These are phyloP conservation scores for Adoxophyes honmai DNA, from an alignment of 1,140 invertebrate species.

Conservation along the genomic window DNA sequence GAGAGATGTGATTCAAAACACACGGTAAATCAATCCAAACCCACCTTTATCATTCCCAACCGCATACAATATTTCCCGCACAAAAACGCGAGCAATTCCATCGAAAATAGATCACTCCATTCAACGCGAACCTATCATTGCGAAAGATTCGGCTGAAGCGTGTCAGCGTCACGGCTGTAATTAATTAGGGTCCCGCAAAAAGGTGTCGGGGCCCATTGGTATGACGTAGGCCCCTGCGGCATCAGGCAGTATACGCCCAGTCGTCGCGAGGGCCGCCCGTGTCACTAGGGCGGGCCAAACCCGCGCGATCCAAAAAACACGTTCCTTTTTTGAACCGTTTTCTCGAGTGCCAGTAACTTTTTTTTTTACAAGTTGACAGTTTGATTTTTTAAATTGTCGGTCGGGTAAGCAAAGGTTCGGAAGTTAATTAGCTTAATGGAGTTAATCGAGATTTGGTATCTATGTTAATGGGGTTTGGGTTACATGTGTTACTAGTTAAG, in stretches of 20 bases:
- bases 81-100: neutral
- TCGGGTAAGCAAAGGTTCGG: too few relatives aligned
- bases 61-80: too few relatives aligned
- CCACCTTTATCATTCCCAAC: too few relatives aligned
- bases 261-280: constrained; percentile 39
- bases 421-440: too few relatives aligned
- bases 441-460: too few relatives aligned
- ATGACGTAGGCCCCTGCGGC: constrained; percentile 69
- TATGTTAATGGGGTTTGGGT: too few relatives aligned
- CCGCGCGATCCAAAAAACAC: constrained; percentile 4
- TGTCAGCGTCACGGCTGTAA: constrained; percentile 52
- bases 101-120: constrained; percentile 1
- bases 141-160: constrained; percentile 20
- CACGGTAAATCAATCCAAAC: too few relatives aligned
- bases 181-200: constrained; percentile 68
- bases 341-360: constrained; percentile 17
- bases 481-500: too few relatives aligned
- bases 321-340: constrained; percentile 18
- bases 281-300: constrained; percentile 14
- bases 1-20: too few relatives aligned
- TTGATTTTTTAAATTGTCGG: neutral
- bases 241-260: constrained; percentile 56
- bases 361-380: neutral
- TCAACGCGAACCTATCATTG: constrained; percentile 5
- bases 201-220: constrained; percentile 58